A percentile compares a stretch with the other conserved stretches of the same genome.
phyloP scores from a whole-genome alignment of 2,113 vertebrate genomes.

The Ivindomyrus marchei region DNA sequence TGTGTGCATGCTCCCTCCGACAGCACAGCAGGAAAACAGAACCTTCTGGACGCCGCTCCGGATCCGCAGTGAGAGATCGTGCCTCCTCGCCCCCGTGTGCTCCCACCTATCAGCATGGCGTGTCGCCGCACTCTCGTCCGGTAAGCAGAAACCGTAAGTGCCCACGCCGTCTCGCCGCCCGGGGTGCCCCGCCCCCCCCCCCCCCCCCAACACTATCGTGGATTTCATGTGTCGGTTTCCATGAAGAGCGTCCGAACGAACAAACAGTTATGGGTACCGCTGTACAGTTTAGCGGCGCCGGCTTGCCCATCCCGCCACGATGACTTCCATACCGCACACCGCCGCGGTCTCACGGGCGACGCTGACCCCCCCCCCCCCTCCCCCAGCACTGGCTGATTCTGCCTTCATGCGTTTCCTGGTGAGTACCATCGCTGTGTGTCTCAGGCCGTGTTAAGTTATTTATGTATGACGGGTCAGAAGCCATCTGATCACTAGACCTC shows the following conservation, averaged over 20 bases:
- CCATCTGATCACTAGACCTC: neutral
- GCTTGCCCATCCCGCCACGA: neutral
- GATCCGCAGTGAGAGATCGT: neutral
- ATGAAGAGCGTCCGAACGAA: neutral
- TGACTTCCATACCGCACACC: neutral
- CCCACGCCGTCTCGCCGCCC: neutral
- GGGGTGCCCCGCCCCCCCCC: no score
- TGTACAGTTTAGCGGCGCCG: neutral
- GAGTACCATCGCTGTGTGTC: constrained; percentile 47
- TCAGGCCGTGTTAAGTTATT: constrained; percentile 23
- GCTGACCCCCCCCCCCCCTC: neutral
- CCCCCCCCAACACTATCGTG: neutral
- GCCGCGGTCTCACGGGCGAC: neutral
- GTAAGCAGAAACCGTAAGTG: neutral
- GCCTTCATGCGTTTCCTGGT: constrained; percentile 73
- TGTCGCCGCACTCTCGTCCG: neutral
- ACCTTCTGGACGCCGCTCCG: neutral
- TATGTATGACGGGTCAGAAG: neutral
- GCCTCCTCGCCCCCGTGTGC: neutral
- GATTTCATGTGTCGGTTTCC: neutral
- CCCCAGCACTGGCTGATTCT: neutral
- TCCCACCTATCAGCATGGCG: neutral
- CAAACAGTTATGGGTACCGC: neutral
- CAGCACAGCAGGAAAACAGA: neutral
- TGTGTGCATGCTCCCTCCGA: neutral